Evolutionary conservation across 2,888 invertebrate genomes (phyloP).

Genomic region (Watsonalla cultraria): DNA sequence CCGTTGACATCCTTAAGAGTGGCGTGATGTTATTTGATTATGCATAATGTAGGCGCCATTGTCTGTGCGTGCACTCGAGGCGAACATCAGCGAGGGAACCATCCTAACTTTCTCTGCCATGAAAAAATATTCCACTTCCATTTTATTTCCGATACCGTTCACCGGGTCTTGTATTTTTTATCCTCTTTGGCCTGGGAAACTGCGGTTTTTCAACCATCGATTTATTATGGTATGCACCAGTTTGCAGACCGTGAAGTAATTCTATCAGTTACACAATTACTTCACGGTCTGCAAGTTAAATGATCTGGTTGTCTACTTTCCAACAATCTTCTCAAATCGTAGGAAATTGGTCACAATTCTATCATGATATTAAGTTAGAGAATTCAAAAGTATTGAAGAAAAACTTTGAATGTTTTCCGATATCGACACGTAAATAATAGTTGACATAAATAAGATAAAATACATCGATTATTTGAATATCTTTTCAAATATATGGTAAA

Average conservation of each 20-base stretch:
- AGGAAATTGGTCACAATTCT: background rate
- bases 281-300: too few relatives aligned
- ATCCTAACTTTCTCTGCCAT: conserved; percentile 54
- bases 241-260: conserved; percentile 22
- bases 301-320: conserved; percentile 20
- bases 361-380: too few relatives aligned
- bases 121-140: conserved; percentile 37
- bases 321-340: background rate
- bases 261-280: conserved; percentile 25
- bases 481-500: too few relatives aligned
- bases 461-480: too few relatives aligned
- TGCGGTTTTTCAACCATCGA: conserved; percentile 27
- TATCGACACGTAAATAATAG: too few relatives aligned
- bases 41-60: conserved; percentile 28
- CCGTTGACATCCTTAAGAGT: conserved; percentile 16
- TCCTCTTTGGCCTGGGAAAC: conserved; percentile 19
- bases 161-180: conserved; percentile 25
- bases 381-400: too few relatives aligned
- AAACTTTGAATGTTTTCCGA: too few relatives aligned
- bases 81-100: conserved; percentile 25
- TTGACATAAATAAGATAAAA: too few relatives aligned
- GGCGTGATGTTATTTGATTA: conserved; percentile 32
- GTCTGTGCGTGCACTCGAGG: conserved; percentile 28
- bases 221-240: conserved; percentile 4
- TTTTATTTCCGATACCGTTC: conserved; percentile 47